A percentile compares a stretch with the other conserved stretches of the same genome.
Evolutionary conservation across 2,888 invertebrate species (phyloP).

Genomic region (Melinopterus prodromus): DNA sequence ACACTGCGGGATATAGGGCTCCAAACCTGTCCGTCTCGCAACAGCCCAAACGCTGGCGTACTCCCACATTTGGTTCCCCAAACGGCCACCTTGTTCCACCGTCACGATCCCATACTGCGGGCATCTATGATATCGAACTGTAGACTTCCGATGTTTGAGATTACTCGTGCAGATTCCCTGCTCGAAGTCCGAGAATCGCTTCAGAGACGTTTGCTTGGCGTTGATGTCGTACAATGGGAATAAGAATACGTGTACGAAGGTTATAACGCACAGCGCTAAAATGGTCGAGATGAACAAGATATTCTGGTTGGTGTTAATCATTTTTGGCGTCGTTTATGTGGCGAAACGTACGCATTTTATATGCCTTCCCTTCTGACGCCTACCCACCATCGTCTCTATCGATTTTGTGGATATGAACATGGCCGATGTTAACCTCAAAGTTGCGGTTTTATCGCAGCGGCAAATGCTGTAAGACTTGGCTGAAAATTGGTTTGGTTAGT

Average conservation of each 20-base stretch:
- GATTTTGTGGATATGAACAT: conserved; percentile 17
- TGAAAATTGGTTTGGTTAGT: background rate
- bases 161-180: conserved; percentile 64
- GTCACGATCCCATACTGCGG: conserved; percentile 62
- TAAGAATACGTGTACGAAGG: conserved; percentile 67
- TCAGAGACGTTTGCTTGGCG: conserved; percentile 57
- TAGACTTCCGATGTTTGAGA: conserved; percentile 57
- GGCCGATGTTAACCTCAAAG: background rate
- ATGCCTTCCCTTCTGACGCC: background rate
- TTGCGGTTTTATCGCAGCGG: background rate
- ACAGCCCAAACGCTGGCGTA: conserved; percentile 64
- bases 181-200: conserved; percentile 64
- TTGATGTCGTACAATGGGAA: conserved; percentile 65
- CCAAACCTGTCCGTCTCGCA: conserved; percentile 61
- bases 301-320: conserved; percentile 67
- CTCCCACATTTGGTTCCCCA: conserved; percentile 64
- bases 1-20: conserved; percentile 62
- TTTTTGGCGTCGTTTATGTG: conserved; percentile 42
- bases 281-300: conserved; percentile 67
- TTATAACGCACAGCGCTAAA: conserved; percentile 66
- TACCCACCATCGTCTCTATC: background rate
- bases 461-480: background rate
- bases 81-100: conserved; percentile 59
- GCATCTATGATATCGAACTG: conserved; percentile 54
- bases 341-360: conserved; percentile 16